Evolutionary conservation across 2,797 vertebrate species (phyloP), one percentile per base, ranked within the genome.

Genomic region (Hydrolagus colliei): DNA sequence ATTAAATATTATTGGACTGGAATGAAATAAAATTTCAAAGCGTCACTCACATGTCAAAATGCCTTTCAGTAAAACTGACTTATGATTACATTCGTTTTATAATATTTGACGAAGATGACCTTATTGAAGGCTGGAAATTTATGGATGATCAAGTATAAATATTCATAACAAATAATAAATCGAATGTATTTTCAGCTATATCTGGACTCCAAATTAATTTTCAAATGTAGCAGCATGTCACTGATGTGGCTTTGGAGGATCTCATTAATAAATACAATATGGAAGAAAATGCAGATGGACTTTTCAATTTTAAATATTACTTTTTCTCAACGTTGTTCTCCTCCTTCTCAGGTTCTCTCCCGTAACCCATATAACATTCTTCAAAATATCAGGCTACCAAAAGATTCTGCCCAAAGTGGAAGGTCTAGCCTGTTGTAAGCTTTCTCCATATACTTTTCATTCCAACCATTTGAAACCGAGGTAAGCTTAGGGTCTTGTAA

Each of bases 21-120:
- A 9, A 22, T 71, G 22, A 71, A 84, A 84, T 52, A 9, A 84
- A 84, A 84, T 84, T 20, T 84, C 12, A 67, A 71, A 68, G 79
- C 14, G 3, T 71, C 62, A 84, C 27, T 68, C 63, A 84, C 52
- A 84, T 77, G 52, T 20, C 52, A 18, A 84, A 84, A 71, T 71
- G 79, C 79, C 63, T 68, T 62, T 4, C 62, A 68, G 16, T 18
- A 6, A 68, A 71, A 10, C 18, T 84, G 10, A 84, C 65, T 41
- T 71, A 35, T n/a, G 10, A 84, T 84, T 20, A 35, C 27, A 27
- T 68, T 68, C 68, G 71, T 35, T 67, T n/a, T 10, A 20, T 84
- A 71, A 84, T 67, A 71, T 18, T 71, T 71, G 27, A 71, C 79
- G n/a, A 84, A 84, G 65, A 71, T 84, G 32, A 35, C 32, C 65